Conservation (phyloP, 2,113 vertebrate genomes). For the Ochotona curzoniae region DNA sequence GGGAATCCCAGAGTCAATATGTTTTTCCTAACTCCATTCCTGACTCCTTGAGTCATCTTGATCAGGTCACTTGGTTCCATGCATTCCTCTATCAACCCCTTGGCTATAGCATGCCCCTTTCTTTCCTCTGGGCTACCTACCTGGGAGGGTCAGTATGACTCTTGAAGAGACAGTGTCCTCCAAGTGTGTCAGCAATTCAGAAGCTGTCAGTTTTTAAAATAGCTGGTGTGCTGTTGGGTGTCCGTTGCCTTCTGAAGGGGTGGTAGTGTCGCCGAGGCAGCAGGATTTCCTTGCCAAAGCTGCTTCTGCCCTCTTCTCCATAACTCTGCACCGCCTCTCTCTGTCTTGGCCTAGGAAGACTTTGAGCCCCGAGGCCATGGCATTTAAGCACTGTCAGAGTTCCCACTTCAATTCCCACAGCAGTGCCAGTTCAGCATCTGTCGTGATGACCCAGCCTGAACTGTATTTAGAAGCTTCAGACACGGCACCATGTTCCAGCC, state of each 20-base stretch:
- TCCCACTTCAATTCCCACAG: constrained; percentile 57
- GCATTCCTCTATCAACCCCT: not conserved
- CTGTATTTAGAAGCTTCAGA: constrained; percentile 80
- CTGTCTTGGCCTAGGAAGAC: constrained; percentile 37
- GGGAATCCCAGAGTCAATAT: not conserved
- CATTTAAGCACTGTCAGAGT: constrained; percentile 78
- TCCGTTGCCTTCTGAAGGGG: constrained; percentile 56
- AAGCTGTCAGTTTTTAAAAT: constrained; percentile 71
- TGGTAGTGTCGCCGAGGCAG: not conserved
- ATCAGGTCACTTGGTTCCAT: not conserved
- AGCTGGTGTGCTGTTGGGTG: constrained; percentile 23
- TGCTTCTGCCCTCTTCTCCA: constrained; percentile 34
- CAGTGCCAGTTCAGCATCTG: constrained; percentile 79
- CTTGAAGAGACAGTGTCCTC: constrained; percentile 69
- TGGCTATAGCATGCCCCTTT: not conserved
- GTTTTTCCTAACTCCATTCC: not conserved
- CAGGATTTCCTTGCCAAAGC: constrained; percentile 58
- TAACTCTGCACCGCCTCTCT: constrained; percentile 1
- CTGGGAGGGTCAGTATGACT: constrained; percentile 65
- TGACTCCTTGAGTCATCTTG: not conserved
- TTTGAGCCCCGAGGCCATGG: constrained; percentile 53
- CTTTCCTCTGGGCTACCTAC: constrained; percentile 69
- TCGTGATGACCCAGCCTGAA: constrained; percentile 79
- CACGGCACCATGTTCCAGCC: constrained; percentile 54
- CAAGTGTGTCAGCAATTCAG: constrained; percentile 76